Conservation (phyloP, 2,797 vertebrate species). For the Cynopterus sphinx region DNA sequence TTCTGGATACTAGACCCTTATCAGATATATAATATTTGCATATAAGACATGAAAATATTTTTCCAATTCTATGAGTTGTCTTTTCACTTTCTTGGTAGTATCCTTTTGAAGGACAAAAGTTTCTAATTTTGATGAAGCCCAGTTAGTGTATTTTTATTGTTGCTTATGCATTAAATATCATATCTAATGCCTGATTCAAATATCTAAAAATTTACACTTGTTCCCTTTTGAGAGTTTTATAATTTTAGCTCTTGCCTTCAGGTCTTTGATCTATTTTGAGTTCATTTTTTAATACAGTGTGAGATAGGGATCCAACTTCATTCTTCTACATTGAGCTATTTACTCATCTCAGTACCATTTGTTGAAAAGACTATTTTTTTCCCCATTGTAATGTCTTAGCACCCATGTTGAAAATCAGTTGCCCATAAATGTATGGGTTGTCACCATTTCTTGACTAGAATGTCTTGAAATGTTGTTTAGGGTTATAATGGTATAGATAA, state of each 20-base stretch:
- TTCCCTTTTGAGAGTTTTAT: neutral
- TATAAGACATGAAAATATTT: neutral
- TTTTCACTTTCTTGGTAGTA: neutral
- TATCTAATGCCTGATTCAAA: slow-evolving; percentile 29
- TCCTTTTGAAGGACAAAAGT: neutral
- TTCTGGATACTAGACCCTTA: neutral
- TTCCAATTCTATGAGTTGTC: neutral
- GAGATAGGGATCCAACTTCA: neutral
- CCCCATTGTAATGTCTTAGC: neutral
- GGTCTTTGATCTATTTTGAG: neutral
- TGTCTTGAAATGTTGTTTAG: slow-evolving; percentile 5
- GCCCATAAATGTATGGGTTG: neutral
- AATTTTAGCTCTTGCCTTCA: neutral
- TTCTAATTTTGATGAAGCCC: slow-evolving; percentile 15
- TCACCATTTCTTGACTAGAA: neutral
- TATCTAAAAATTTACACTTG: neutral
- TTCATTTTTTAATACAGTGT: slow-evolving; percentile 13
- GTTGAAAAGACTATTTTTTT: neutral
- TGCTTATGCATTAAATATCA: neutral
- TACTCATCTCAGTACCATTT: neutral
- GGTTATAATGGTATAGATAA: neutral
- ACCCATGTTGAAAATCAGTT: neutral
- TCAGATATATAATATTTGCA: neutral
- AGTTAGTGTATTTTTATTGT: neutral
- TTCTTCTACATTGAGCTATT: neutral